phyloP scores from a whole-genome alignment of 2,888 invertebrate genomes.

The Napeogenes inachia region DNA sequence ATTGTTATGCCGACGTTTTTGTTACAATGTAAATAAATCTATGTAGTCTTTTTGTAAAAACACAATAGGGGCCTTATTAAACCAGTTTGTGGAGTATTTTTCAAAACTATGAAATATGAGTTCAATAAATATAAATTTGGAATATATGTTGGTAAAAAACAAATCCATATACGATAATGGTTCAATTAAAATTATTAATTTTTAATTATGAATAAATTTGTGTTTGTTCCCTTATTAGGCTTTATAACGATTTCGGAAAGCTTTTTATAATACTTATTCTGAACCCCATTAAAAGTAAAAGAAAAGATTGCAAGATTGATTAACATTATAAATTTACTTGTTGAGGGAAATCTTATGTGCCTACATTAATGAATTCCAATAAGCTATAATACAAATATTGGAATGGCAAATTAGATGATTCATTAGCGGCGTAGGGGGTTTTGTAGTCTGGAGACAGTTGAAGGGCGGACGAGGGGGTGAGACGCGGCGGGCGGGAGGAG shows the following conservation, averaged over 20 bases:
- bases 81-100: neutral
- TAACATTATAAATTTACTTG: too few relatives aligned
- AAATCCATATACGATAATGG: too few relatives aligned
- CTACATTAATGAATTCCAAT: too few relatives aligned
- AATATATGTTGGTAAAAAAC: neutral
- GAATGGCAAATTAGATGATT: slow-evolving; percentile 15
- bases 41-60: slow-evolving; percentile 15
- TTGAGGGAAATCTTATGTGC: too few relatives aligned
- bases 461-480: slow-evolving; percentile 18
- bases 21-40: slow-evolving; percentile 28
- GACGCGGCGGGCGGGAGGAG: slow-evolving; percentile 26
- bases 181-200: too few relatives aligned
- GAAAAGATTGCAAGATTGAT: too few relatives aligned
- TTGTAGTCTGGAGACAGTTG: slow-evolving; percentile 9
- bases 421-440: slow-evolving; percentile 30
- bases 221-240: too few relatives aligned
- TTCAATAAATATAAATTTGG: neutral
- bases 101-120: neutral
- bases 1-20: slow-evolving; percentile 21
- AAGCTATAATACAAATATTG: too few relatives aligned
- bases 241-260: too few relatives aligned
- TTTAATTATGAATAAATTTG: too few relatives aligned
- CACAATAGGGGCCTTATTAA: slow-evolving; percentile 13
- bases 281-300: too few relatives aligned
- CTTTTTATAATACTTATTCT: too few relatives aligned